These are phyloP conservation scores for Loris lydekkerianus DNA, from an alignment of 2,797 vertebrate genomes.

Conservation along the genomic window DNA sequence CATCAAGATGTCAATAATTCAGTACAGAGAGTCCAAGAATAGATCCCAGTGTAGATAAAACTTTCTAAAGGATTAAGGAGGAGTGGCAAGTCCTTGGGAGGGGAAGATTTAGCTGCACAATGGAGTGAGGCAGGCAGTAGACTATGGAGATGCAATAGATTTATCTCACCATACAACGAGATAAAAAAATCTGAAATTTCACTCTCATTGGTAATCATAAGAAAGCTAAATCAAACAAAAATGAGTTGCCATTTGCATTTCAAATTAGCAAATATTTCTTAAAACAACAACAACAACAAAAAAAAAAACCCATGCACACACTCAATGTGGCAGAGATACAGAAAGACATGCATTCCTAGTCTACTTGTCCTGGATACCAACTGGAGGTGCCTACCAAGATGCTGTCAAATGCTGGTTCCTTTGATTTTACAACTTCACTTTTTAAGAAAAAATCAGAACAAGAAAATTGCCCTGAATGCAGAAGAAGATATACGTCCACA, in stretches of 20 bases:
- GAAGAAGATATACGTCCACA: neutral
- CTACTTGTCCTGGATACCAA: neutral
- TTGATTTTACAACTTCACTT: neutral
- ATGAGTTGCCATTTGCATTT: neutral
- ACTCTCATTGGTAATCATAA: neutral
- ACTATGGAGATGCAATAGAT: neutral
- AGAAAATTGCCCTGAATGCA: neutral
- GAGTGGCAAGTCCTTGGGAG: neutral
- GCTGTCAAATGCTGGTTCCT: neutral
- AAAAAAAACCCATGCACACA: neutral
- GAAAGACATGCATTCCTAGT: neutral
- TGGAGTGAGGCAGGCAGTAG: neutral
- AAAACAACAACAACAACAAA: neutral
- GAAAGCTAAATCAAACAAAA: neutral
- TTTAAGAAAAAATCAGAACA: neutral
- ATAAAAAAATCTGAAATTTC: conserved; percentile 18
- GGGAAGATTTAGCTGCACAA: neutral
- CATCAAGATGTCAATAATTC: conserved; percentile 23
- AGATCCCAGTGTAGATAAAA: neutral
- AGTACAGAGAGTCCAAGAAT: neutral
- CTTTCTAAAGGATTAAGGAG: neutral
- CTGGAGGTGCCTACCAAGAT: neutral
- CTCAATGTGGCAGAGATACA: neutral
- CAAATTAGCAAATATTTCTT: neutral
- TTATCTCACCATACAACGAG: neutral